Evolutionary conservation across 2,888 invertebrate species (phyloP).

Genomic region (Ornithoptera alexandrae): DNA sequence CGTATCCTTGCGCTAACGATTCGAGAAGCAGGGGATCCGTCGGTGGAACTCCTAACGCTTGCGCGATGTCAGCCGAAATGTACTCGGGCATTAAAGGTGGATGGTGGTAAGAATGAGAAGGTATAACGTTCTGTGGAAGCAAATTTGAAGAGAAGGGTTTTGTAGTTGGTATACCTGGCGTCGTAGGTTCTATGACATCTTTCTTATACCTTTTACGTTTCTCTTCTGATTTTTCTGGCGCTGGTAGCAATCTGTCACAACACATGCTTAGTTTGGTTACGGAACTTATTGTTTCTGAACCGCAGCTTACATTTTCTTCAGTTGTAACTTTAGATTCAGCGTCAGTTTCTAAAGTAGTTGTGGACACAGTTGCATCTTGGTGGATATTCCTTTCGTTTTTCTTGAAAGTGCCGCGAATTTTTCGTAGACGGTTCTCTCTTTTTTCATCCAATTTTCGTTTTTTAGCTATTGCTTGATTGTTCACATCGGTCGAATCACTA

Average conservation of each 20-base stretch:
- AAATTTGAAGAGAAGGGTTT: conserved; percentile 34
- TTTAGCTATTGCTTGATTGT: conserved; percentile 43
- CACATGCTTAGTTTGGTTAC: conserved; percentile 63
- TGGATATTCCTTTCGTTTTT: conserved; percentile 55
- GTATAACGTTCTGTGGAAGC: conserved; percentile 22
- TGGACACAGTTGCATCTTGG: conserved; percentile 81
- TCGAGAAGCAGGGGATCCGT: conserved; percentile 73
- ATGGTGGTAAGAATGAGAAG: conserved; percentile 42
- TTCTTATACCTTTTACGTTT: conserved; percentile 35
- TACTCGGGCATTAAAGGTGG: conserved; percentile 60
- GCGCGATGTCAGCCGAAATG: conserved; percentile 68
- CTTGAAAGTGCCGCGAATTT: conserved; percentile 70
- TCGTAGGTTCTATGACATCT: conserved; percentile 13
- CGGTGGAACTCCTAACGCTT: conserved; percentile 69
- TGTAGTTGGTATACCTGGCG: conserved; percentile 33
- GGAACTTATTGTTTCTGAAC: conserved; percentile 42
- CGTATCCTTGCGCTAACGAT: conserved; percentile 76
- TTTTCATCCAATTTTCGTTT: conserved; percentile 56
- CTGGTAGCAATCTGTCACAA: conserved; percentile 63
- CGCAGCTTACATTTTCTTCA: neutral
- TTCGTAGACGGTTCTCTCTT: conserved; percentile 66
- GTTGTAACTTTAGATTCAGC: conserved; percentile 39
- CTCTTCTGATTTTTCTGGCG: conserved; percentile 42
- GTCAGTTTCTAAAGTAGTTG: conserved; percentile 68
- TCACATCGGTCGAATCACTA: conserved; percentile 40